A percentile compares a stretch with the other conserved stretches of the same genome.
phyloP scores from a whole-genome alignment of 2,888 invertebrate species.

The Phengaris alcon region DNA sequence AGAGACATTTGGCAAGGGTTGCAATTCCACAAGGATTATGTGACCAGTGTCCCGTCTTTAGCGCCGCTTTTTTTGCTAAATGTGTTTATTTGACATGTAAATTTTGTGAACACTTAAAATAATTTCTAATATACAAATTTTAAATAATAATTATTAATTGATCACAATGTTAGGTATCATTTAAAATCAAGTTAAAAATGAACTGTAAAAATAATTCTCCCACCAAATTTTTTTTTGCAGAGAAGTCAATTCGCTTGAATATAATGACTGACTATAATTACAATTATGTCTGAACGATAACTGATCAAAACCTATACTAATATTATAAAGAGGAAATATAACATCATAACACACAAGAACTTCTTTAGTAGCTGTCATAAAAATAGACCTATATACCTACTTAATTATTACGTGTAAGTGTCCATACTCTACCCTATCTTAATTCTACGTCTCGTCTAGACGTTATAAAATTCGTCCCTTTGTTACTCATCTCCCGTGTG shows the following conservation, averaged over 20 bases:
- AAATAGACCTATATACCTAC: too few relatives aligned
- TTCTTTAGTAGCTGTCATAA: too few relatives aligned
- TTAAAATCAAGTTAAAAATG: background rate
- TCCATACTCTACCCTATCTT: background rate
- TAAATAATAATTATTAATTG: too few relatives aligned
- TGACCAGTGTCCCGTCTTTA: slow-evolving; percentile 50
- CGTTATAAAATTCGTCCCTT: background rate
- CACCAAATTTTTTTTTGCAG: too few relatives aligned
- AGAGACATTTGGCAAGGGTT: slow-evolving; percentile 50
- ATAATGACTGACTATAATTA: too few relatives aligned
- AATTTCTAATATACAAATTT: background rate
- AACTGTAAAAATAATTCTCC: background rate
- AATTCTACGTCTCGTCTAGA: slow-evolving; percentile 15
- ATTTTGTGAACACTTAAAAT: background rate
- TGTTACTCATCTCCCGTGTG: slow-evolving; percentile 14
- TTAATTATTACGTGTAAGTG: background rate
- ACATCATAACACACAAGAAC: too few relatives aligned
- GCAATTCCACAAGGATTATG: slow-evolving; percentile 62
- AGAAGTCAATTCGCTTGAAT: too few relatives aligned
- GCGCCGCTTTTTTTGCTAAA: slow-evolving; percentile 53
- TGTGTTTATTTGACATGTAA: slow-evolving; percentile 18
- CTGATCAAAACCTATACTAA: too few relatives aligned
- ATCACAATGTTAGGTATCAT: background rate
- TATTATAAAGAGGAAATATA: too few relatives aligned
- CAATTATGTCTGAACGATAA: too few relatives aligned